Conservation (phyloP, 2,888 invertebrate species). For the Trachelus iudaicus region DNA sequence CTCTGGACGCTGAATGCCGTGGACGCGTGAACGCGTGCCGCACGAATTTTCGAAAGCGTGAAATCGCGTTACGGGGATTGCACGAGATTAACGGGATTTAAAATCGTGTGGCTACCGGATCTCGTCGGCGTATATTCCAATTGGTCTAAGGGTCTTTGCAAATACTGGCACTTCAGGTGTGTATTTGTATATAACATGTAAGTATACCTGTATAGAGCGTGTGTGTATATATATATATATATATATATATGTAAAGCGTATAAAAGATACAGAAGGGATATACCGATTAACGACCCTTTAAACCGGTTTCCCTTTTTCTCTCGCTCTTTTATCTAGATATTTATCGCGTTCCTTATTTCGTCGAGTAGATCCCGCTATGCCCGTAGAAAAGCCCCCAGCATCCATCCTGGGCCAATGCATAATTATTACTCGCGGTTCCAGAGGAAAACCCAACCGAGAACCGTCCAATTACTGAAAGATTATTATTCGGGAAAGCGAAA, state of each 20-base stretch:
- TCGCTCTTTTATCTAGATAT: not conserved
- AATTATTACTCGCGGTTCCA: not conserved
- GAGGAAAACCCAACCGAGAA: not conserved
- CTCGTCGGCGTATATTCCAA: too few relatives aligned
- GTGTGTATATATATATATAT: not conserved
- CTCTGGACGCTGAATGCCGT: not conserved
- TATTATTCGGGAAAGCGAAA: constrained; percentile 57
- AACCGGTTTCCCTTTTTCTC: not conserved
- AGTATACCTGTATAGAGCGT: not conserved
- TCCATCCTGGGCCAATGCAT: not conserved
- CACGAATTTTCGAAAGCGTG: constrained; percentile 52
- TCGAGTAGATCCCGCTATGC: not conserved
- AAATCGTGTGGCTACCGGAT: constrained; percentile 34
- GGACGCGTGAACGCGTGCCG: constrained; percentile 5
- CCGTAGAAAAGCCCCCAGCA: not conserved
- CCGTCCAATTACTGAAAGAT: constrained; percentile 27
- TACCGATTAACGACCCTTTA: not conserved
- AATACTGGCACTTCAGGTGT: not conserved
- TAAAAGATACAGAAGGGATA: not conserved
- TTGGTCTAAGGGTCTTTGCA: too few relatives aligned
- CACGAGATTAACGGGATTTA: constrained; percentile 55
- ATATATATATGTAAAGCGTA: not conserved
- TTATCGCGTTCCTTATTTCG: not conserved
- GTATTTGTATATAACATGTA: not conserved
- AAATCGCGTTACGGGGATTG: constrained; percentile 58